Evolutionary conservation across 2,797 vertebrate species (phyloP).

Genomic region (Coregonus ussuriensis): DNA sequence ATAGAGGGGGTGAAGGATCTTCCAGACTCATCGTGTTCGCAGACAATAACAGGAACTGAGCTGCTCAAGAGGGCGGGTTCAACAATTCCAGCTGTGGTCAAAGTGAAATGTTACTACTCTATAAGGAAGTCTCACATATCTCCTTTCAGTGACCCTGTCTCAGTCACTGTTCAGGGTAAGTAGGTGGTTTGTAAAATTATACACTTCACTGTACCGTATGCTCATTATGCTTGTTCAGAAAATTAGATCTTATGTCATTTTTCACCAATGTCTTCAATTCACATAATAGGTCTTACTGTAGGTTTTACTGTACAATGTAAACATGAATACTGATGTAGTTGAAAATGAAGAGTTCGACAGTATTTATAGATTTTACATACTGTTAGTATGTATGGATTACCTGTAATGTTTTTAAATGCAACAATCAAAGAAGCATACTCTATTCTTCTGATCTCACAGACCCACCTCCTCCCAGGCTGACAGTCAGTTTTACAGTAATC

Average conservation of each 20-base stretch:
- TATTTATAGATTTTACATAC: neutral
- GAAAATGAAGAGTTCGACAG: neutral
- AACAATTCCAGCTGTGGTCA: no score
- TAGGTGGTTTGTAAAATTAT: no score
- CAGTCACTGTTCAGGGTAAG: conserved; percentile 26
- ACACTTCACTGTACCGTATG: no score
- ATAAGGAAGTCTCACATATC: neutral
- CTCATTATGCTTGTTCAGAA: no score
- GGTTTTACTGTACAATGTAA: neutral
- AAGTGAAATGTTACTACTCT: no score
- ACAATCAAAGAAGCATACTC: no score
- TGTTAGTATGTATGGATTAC: neutral
- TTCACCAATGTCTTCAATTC: neutral
- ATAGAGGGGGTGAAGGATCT: rapidly evolving
- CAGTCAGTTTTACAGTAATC: neutral
- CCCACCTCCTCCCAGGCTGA: neutral
- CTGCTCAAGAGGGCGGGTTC: no score
- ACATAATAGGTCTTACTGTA: neutral
- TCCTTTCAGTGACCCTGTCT: conserved; percentile 3
- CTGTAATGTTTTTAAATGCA: neutral
- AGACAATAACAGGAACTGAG: no score
- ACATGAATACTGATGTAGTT: neutral
- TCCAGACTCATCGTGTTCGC: no score
- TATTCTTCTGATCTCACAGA: neutral
- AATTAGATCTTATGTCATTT: no score